These are phyloP conservation scores for Phylloscopus trochiloides DNA, from an alignment of 2,113 vertebrate species.

Conservation along the genomic window DNA sequence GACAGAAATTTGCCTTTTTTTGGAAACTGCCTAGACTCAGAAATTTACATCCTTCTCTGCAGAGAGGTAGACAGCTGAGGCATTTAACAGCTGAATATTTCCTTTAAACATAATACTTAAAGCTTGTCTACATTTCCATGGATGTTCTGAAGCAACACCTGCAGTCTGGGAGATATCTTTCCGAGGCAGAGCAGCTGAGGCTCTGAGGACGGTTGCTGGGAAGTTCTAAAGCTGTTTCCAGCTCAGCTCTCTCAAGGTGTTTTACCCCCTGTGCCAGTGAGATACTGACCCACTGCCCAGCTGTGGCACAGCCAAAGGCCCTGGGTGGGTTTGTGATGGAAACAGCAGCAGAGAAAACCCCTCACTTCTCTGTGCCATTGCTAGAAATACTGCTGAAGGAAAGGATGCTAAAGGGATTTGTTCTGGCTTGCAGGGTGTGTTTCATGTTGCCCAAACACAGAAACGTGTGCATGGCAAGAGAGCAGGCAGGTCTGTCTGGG, in stretches of 20 bases:
- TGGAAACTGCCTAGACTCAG: not conserved
- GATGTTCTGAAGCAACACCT: not conserved
- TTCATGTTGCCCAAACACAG: not conserved
- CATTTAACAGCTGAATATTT: not conserved
- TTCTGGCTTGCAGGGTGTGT: not conserved
- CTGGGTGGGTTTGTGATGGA: not conserved
- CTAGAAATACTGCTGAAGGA: not conserved
- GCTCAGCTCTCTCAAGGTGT: rapidly evolving
- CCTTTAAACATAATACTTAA: not conserved
- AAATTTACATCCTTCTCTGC: not conserved
- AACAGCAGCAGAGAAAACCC: not conserved
- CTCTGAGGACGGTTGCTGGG: rapidly evolving
- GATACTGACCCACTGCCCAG: not conserved
- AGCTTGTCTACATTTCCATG: not conserved
- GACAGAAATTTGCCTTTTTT: not conserved
- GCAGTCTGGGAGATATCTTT: not conserved
- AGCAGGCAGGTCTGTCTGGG: not conserved
- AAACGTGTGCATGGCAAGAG: not conserved
- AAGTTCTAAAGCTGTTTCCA: not conserved
- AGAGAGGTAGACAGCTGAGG: not conserved
- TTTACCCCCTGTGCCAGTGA: not conserved
- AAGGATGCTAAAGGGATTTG: not conserved
- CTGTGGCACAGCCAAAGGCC: not conserved
- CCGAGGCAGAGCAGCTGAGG: not conserved
- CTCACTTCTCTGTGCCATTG: not conserved